Evolutionary conservation across 2,797 vertebrate genomes (phyloP), one percentile per base, ranked within the genome.

Genomic region (Artibeus lituratus): DNA sequence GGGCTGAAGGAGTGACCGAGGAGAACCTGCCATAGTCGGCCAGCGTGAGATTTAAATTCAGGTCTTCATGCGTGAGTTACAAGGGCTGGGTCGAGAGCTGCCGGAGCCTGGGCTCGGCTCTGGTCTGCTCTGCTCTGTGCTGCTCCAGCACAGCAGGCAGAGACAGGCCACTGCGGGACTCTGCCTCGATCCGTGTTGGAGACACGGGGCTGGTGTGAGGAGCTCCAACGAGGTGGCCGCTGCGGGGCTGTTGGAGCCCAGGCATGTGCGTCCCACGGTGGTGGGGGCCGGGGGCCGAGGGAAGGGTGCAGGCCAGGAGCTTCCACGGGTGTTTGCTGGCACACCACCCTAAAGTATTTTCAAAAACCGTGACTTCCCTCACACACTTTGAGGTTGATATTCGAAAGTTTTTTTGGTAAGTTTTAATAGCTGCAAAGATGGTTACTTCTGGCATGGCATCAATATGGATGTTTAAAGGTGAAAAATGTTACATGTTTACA

Each of bases 401-500:
- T 90, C 24, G n/a, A n/a, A 91, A 35, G 10, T 93, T 84, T 90
- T 72, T 82, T 69, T 39, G 22, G 39, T 51, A 67, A 35, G 24
- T 85, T 84, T 87, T 82, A 86, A 65, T n/a, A 59, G 9, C 92
- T 82, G 32, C 55, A 62, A 65, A 72, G 37, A 88, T 21, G 87
- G 51, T 81, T 86, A 59, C 37, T 81, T 85, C 62, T 89, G 44
- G 11, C 3, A 5, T 89, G 44, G 11, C 3, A 5, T 85, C 59
- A 55, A 83, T 80, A 90, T 49, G 67, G 65, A 88, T 78, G 39
- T 85, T 77, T 91, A 84, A 69, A 92, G 82, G 78, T 88, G 83
- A 90, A 62, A 62, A 90, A 91, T 32, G 22, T 55, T 55, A 26
- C 9, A 37, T 55, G 83, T 51, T 93, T 90, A 88, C 85, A 74